Percentiles rank a stretch among this genome's conserved stretches.
Evolutionary conservation across 2,888 invertebrate genomes (phyloP).

Genomic region (Crossocerus cetratus): DNA sequence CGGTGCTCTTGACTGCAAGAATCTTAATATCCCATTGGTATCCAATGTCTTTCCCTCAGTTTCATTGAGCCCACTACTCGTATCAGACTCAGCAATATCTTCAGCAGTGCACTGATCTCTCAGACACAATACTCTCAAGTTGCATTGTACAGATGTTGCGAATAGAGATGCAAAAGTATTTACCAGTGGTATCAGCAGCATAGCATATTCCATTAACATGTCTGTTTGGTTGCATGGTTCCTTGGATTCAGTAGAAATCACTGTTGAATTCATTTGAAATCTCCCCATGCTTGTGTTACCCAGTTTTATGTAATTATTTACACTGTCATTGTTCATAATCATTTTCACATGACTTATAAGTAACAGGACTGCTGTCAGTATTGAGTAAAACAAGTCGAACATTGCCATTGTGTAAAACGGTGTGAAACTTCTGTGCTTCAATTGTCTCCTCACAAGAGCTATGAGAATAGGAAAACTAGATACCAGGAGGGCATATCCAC

Average conservation of each 20-base stretch:
- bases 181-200: conserved; percentile 68
- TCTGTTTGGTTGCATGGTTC: conserved; percentile 54
- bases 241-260: conserved; percentile 11
- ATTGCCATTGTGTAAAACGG: conserved; percentile 60
- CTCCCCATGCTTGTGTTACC: background rate
- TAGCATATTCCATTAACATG: conserved; percentile 66
- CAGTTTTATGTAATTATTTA: conserved; percentile 7
- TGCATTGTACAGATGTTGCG: conserved; percentile 62
- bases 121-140: conserved; percentile 46
- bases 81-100: background rate
- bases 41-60: background rate
- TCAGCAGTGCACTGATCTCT: conserved; percentile 36
- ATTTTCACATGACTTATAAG: conserved; percentile 29
- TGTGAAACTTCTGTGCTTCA: conserved; percentile 48
- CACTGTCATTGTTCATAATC: conserved; percentile 6
- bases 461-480: conserved; percentile 62
- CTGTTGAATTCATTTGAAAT: conserved; percentile 6
- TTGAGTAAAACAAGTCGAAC: conserved; percentile 65
- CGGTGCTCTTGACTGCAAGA: conserved; percentile 4
- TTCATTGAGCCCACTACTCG: background rate
- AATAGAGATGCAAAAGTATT: conserved; percentile 72
- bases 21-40: conserved; percentile 14
- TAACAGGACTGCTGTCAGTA: conserved; percentile 43
- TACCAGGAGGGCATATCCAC: conserved; percentile 60
- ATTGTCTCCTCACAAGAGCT: conserved; percentile 56